phyloP scores from a whole-genome alignment of 2,113 vertebrate genomes.

The Fregetta grallaria region DNA sequence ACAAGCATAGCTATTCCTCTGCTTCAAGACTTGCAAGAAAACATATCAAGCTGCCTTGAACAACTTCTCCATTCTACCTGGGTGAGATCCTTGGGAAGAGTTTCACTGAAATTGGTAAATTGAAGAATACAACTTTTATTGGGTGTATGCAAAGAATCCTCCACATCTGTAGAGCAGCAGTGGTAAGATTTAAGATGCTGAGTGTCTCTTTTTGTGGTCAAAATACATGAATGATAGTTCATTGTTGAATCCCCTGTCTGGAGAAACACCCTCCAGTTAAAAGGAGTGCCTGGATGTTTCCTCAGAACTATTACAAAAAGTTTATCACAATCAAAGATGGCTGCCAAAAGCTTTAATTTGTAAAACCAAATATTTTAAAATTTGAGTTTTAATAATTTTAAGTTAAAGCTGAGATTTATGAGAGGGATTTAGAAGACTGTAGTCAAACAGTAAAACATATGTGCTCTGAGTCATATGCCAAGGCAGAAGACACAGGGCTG shows the following conservation, averaged over 20 bases:
- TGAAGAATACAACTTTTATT: not conserved
- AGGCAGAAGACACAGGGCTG: not conserved
- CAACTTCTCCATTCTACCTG: not conserved
- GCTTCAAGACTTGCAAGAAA: not conserved
- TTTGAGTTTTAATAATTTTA: not conserved
- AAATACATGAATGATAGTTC: not conserved
- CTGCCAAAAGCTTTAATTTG: not conserved
- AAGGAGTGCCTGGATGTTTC: rapidly evolving
- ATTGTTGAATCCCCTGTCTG: not conserved
- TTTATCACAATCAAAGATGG: not conserved
- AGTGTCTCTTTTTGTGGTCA: not conserved
- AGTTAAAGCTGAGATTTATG: not conserved
- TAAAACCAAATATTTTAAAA: not conserved
- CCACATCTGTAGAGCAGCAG: not conserved
- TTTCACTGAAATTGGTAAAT: not conserved
- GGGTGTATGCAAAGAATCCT: not conserved
- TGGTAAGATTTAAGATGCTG: not conserved
- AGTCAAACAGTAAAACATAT: not conserved
- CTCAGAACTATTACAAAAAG: not conserved
- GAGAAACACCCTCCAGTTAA: not conserved
- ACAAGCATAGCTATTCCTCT: not conserved
- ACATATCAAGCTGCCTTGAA: not conserved
- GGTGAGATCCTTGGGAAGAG: not conserved
- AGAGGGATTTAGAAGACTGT: not conserved
- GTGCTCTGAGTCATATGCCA: rapidly evolving